Evolutionary conservation across 2,113 vertebrate species (phyloP).

Genomic region (Malurus elegans): DNA sequence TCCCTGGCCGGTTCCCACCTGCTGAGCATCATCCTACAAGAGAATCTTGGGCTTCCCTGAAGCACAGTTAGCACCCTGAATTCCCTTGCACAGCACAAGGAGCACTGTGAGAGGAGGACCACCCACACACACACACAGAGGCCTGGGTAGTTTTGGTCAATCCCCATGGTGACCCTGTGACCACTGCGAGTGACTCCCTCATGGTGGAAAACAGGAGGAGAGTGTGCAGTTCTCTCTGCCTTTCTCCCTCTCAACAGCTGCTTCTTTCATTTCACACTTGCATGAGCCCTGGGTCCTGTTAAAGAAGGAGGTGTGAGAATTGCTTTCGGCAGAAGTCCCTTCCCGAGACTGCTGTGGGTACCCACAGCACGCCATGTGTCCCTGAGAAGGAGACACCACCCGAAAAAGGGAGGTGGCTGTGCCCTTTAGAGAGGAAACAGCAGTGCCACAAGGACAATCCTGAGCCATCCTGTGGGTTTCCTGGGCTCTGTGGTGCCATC

Average conservation of each 20-base stretch:
- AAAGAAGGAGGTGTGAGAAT: neutral
- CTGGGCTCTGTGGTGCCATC: neutral
- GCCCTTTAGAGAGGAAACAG: neutral
- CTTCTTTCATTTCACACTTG: neutral
- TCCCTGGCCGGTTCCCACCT: neutral
- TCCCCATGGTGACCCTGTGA: neutral
- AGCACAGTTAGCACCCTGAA: neutral
- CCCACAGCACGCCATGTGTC: accelerated
- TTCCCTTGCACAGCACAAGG: neutral
- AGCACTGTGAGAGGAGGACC: neutral
- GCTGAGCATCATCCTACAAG: neutral
- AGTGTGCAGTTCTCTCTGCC: neutral
- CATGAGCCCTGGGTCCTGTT: neutral
- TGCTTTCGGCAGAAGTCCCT: neutral
- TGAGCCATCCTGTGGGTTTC: neutral
- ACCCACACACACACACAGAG: neutral
- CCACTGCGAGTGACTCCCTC: accelerated
- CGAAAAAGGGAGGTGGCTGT: neutral
- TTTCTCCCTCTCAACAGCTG: neutral
- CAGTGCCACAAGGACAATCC: neutral
- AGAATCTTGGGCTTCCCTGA: neutral
- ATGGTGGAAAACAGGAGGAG: neutral
- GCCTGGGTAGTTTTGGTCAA: neutral
- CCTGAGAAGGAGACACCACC: neutral
- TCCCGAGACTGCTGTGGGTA: neutral